Base-by-base conservation (phyloP, 2,113 vertebrate species). In the Actinemys pallida region DNA sequence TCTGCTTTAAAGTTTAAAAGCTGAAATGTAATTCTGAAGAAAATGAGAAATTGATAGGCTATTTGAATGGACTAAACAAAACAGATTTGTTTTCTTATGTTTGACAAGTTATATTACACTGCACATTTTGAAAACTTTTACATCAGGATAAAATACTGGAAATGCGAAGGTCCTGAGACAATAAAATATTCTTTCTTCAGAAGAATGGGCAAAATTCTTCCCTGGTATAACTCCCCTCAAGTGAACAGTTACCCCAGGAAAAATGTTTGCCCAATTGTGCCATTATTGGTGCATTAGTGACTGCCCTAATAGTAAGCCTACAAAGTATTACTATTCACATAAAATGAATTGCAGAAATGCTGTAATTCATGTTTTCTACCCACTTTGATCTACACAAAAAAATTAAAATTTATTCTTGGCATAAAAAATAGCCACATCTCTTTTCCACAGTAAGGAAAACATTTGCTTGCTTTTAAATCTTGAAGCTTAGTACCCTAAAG, bases 401-500 rank as follows among this genome's bases (percentile, higher is more conserved):
- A 9, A 89, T 96, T 93, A 92, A 90, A 91, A 86, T 93, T 97
- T 97, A 86, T 95, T 94, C 75, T 89, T 91, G 86, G 50, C 50
- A 82, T 87, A 90, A 94, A 96, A 90, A 62, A 35, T 9, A 24
- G 11, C 54, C 89, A 52, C n/a, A 85, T 90, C 81, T 82, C 92
- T 93, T 89, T 81, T 53, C 82, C 29, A 85, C 92, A 16, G 5
- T 25, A 76, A 91, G 86, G 81, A 76, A 97, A 95, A 88, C 94
- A 96, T 92, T 92, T 97, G 92, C 91, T 95, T 95, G 25, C 52
- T 93, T 96, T 95, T 87, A 96, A 96, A 90, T 90, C 86, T 92
- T 92, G 65, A 87, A n/a, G 65, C 84, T 95, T 92, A 85, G 35
- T 88, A 95, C 79, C 84, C 82, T 88, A 93, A 96, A 95, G 96